These are phyloP conservation scores for Drosophila basisetae DNA, from an alignment of 2,888 invertebrate genomes.

Conservation along the genomic window DNA sequence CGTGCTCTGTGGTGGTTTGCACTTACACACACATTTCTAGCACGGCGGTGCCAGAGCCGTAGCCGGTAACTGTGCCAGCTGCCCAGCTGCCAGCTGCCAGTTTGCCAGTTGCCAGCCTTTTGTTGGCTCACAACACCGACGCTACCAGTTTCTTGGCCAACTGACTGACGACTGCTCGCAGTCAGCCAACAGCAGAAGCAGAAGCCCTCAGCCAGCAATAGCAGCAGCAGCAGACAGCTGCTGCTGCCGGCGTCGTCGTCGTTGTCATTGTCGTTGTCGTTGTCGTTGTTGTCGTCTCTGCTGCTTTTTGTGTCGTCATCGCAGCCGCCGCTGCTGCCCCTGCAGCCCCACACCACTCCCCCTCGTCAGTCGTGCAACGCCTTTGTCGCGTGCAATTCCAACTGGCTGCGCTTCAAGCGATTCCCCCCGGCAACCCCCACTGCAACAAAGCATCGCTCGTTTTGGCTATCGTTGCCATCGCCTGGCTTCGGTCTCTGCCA, in stretches of 20 bases:
- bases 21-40: conserved; percentile 21
- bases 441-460: conserved; percentile 35
- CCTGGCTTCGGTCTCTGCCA: conserved; percentile 44
- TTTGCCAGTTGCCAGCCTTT: conserved; percentile 72
- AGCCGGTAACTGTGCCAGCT: conserved; percentile 67
- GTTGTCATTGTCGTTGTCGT: conserved; percentile 23
- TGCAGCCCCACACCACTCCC: not conserved
- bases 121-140: conserved; percentile 80
- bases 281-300: conserved; percentile 28
- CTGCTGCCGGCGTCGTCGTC: conserved; percentile 47
- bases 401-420: conserved; percentile 84
- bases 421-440: conserved; percentile 36
- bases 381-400: conserved; percentile 71
- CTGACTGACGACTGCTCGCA: conserved; percentile 84
- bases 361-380: conserved; percentile 26
- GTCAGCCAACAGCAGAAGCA: conserved; percentile 78
- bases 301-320: conserved; percentile 73
- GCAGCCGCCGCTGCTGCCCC: conserved; percentile 17
- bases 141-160: conserved; percentile 84
- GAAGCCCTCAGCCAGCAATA: conserved; percentile 76
- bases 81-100: conserved; percentile 69
- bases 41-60: conserved; percentile 48
- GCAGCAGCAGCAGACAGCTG: conserved; percentile 50
- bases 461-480: conserved; percentile 36
- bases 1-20: conserved; percentile 55